These are phyloP conservation scores for Caretta caretta DNA, from an alignment of 2,113 vertebrate species.

Conservation along the genomic window DNA sequence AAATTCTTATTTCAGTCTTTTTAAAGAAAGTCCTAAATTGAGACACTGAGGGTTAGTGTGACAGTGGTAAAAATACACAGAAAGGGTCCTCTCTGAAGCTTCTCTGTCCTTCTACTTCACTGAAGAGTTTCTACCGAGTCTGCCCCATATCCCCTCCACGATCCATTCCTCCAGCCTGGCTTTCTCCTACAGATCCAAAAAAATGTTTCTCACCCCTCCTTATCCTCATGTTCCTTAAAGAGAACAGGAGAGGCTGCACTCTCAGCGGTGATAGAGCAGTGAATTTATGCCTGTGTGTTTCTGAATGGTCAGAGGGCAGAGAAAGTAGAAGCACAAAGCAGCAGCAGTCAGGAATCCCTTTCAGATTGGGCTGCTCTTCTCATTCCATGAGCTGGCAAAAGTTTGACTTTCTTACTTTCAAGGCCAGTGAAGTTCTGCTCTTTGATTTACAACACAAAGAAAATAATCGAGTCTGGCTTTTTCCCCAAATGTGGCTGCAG, in stretches of 20 bases:
- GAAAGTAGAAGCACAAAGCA: background rate
- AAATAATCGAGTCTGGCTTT: background rate
- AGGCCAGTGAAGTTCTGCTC: background rate
- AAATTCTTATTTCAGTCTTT: background rate
- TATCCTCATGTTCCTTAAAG: background rate
- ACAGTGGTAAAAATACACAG: accelerated
- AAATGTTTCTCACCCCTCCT: background rate
- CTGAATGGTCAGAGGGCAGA: background rate
- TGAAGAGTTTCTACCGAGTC: background rate
- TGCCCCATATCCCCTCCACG: background rate
- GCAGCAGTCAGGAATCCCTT: background rate
- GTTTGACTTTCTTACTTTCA: background rate
- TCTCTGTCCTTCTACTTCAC: background rate
- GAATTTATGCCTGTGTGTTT: background rate
- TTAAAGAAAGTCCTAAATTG: background rate
- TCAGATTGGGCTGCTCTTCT: background rate
- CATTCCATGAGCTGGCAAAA: background rate
- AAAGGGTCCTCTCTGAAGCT: background rate
- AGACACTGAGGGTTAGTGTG: background rate
- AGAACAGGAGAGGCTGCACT: background rate
- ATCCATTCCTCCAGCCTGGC: background rate
- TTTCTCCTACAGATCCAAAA: background rate
- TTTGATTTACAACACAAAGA: background rate
- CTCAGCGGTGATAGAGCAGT: background rate
- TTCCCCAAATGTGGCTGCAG: background rate